Conservation (phyloP, 2,888 invertebrate genomes). For the Euspilapteryx auroguttella region DNA sequence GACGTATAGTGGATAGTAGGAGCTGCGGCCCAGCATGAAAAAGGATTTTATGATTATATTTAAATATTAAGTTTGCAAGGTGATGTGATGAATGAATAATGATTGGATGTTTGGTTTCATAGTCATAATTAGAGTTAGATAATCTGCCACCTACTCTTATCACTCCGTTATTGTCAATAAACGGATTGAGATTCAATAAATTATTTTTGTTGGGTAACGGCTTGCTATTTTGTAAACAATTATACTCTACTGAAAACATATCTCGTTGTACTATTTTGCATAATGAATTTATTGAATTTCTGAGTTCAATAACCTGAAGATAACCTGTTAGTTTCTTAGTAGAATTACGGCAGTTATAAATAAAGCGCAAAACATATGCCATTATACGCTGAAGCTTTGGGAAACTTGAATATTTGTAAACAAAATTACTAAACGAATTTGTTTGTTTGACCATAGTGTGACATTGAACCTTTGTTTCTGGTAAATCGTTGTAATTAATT, state of each 20-base stretch:
- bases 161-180: constrained; percentile 3
- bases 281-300: neutral
- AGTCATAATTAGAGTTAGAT: constrained; percentile 6
- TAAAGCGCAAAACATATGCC: neutral
- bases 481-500: neutral
- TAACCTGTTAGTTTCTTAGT: neutral
- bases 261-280: neutral
- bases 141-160: constrained; percentile 7
- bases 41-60: constrained; percentile 5
- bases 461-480: neutral
- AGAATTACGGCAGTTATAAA: neutral
- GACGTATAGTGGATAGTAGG: constrained; percentile 5
- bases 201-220: neutral
- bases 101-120: constrained; percentile 7
- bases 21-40: constrained; percentile 7
- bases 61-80: constrained; percentile 3
- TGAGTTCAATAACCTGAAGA: neutral
- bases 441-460: neutral
- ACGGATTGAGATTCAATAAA: constrained; percentile 4
- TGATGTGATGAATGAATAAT: constrained; percentile 6
- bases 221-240: neutral
- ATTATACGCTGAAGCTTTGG: neutral
- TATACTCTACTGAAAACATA: constrained; percentile 1
- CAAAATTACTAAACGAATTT: neutral
- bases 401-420: neutral